Conservation (phyloP, 2,797 vertebrate species). For the Synaphobranchus kaupii region DNA sequence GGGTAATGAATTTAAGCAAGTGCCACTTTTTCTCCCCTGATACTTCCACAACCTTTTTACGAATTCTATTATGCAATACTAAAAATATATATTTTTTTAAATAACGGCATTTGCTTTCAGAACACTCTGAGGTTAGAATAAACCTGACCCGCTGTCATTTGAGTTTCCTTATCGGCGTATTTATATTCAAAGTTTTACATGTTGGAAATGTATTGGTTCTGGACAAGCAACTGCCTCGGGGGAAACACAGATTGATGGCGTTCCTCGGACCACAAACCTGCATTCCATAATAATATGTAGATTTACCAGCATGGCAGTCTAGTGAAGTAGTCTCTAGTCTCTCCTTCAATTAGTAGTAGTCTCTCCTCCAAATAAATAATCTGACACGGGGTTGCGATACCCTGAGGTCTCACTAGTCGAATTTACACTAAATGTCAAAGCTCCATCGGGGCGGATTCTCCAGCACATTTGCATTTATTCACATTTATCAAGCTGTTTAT, state of each 20-base stretch:
- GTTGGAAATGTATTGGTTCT: not conserved
- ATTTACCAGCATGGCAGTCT: not conserved
- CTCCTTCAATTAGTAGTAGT: not conserved
- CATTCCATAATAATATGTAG: not conserved
- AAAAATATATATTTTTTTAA: not conserved
- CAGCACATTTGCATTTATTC: not conserved
- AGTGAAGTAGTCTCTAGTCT: not conserved
- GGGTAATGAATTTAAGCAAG: slow-evolving; percentile 2
- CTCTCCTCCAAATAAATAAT: not conserved
- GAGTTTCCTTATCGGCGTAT: not conserved
- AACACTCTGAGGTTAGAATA: not conserved
- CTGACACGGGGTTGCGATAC: not conserved
- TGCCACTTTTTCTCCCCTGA: not conserved
- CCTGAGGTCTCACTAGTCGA: not conserved
- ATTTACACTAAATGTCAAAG: not conserved
- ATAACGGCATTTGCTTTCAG: not conserved
- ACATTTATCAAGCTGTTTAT: not conserved
- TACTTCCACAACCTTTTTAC: not conserved
- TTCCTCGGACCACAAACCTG: not conserved
- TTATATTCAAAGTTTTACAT: not conserved
- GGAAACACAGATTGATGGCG: not conserved
- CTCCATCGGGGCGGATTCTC: not conserved
- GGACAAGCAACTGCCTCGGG: not conserved
- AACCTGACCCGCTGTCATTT: not conserved
- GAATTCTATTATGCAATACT: not conserved